These are phyloP conservation scores for Cisticola juncidis DNA, from an alignment of 2,113 vertebrate genomes.

Conservation along the genomic window DNA sequence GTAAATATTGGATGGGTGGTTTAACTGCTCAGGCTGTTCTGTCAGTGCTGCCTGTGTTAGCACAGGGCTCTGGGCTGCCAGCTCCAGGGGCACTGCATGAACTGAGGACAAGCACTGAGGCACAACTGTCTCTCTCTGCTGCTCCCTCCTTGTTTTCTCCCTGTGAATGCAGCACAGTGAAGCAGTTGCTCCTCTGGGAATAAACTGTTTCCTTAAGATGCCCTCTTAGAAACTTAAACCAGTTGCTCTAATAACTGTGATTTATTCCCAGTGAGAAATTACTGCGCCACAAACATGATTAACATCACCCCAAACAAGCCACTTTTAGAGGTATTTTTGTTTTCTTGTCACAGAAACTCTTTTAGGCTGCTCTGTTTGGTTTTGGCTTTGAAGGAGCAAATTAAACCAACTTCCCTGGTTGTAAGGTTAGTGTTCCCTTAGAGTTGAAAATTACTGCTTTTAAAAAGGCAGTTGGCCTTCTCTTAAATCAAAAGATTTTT, in stretches of 20 bases:
- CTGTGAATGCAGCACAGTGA: neutral
- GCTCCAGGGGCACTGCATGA: neutral
- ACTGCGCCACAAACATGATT: neutral
- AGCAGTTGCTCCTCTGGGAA: neutral
- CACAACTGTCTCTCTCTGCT: neutral
- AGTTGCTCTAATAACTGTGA: neutral
- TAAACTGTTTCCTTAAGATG: neutral
- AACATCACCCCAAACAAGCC: neutral
- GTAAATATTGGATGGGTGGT: neutral
- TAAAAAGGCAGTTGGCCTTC: neutral
- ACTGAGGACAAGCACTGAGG: neutral
- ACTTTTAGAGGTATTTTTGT: neutral
- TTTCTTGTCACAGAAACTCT: neutral
- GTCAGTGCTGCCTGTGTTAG: neutral
- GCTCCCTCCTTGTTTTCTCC: neutral
- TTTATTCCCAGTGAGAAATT: neutral
- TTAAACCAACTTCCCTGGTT: neutral
- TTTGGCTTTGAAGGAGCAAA: conserved; percentile 6
- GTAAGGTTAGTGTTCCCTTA: neutral
- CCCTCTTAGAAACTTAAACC: neutral
- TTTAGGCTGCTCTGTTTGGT: neutral
- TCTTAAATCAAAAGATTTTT: neutral
- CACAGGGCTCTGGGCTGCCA: neutral
- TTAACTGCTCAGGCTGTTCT: neutral
- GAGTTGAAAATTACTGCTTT: neutral